phyloP scores from a whole-genome alignment of 1,140 invertebrate species.

The Hyles euphorbiae region DNA sequence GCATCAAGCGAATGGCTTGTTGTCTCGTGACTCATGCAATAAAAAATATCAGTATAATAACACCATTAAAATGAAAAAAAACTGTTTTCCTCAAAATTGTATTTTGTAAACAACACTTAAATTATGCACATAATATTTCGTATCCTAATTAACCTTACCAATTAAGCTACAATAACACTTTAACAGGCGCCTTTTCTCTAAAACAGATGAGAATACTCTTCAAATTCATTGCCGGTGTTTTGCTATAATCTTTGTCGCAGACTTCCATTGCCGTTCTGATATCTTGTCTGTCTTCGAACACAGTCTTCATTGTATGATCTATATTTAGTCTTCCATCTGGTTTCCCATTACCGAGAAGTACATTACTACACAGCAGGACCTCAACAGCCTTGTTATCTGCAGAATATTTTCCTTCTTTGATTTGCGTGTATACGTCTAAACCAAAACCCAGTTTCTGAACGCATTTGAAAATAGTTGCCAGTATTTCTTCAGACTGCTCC shows the following conservation, averaged over 20 bases:
- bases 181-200: not conserved
- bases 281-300: not conserved
- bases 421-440: not conserved
- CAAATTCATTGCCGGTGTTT: not conserved
- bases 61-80: too few species aligned
- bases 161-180: too few species aligned
- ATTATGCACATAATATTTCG: too few species aligned
- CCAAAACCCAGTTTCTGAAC: not conserved
- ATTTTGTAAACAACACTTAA: too few species aligned
- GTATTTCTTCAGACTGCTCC: not conserved
- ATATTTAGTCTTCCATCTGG: not conserved
- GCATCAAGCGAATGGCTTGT: too few species aligned
- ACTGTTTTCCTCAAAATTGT: too few species aligned
- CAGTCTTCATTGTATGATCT: not conserved
- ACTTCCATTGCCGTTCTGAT: slow-evolving; percentile 3
- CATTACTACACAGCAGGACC: not conserved
- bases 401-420: not conserved
- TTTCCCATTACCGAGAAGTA: not conserved
- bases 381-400: not conserved
- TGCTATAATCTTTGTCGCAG: slow-evolving; percentile 2
- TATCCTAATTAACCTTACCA: too few species aligned
- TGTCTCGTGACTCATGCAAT: too few species aligned
- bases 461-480: not conserved
- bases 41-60: too few species aligned
- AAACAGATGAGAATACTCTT: not conserved